Evolutionary conservation across 2,797 vertebrate species (phyloP).

Genomic region (Coilia nasus): DNA sequence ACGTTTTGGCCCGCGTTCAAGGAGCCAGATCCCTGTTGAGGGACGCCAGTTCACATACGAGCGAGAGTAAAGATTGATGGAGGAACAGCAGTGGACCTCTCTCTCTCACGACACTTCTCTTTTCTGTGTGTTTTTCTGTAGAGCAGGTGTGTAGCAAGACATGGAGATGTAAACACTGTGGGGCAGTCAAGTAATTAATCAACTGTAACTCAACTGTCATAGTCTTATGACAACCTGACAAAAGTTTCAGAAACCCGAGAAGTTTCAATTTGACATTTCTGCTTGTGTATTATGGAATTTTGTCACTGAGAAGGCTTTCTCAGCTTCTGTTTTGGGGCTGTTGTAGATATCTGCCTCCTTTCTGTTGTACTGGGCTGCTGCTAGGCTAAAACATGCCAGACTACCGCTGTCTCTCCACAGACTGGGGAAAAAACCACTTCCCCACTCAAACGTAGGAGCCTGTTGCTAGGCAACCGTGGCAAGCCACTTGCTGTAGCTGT

Average conservation of each 20-base stretch:
- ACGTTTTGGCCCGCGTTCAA: neutral
- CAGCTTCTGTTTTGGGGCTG: neutral
- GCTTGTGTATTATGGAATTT: neutral
- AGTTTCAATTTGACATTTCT: neutral
- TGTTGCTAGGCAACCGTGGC: slow-evolving; percentile 4
- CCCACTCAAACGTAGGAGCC: neutral
- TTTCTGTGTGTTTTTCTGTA: neutral
- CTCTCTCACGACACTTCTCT: neutral
- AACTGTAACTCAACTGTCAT: neutral
- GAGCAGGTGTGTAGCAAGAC: neutral
- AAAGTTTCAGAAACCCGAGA: neutral
- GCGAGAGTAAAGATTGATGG: too few species aligned
- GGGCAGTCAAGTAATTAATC: neutral
- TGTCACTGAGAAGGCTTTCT: neutral
- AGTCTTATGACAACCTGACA: neutral
- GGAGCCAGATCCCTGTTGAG: neutral
- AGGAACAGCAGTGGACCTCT: neutral
- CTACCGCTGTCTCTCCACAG: too few species aligned
- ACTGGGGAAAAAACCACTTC: neutral
- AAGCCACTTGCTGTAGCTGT: neutral
- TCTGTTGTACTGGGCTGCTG: neutral
- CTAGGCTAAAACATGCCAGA: neutral
- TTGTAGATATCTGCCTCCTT: neutral
- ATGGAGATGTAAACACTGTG: neutral
- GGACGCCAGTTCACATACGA: too few species aligned